These are phyloP conservation scores for Ceratotherium simum DNA, from an alignment of 2,113 vertebrate genomes.

Conservation along the genomic window DNA sequence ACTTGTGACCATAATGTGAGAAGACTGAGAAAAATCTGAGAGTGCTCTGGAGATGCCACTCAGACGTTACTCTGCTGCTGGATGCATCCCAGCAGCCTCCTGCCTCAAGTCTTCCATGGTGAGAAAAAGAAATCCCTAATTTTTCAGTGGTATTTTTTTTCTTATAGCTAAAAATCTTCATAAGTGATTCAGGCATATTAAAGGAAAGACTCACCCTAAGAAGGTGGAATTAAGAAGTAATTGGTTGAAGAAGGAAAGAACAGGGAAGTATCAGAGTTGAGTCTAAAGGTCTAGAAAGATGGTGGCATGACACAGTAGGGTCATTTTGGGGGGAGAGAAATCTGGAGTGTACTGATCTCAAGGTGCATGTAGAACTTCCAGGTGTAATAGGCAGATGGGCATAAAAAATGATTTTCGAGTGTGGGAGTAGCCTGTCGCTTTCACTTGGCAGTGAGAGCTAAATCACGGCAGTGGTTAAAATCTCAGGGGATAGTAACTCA, in stretches of 20 bases:
- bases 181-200: neutral
- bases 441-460: neutral
- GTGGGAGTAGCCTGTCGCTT: neutral
- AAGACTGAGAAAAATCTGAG: neutral
- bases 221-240: neutral
- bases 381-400: neutral
- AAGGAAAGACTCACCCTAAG: neutral
- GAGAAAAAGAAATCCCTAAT: neutral
- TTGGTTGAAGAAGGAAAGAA: neutral
- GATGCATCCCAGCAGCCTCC: neutral
- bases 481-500: neutral
- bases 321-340: neutral
- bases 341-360: neutral
- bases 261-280: neutral
- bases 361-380: neutral
- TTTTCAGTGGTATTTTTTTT: neutral
- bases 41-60: neutral
- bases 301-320: neutral
- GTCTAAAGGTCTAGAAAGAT: neutral
- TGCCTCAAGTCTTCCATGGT: neutral
- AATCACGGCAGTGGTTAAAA: neutral
- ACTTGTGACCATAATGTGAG: neutral
- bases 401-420: neutral
- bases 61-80: neutral
- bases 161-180: neutral